Conservation (phyloP, 2,797 vertebrate genomes). For the Parauchenoglanis punctatus region DNA sequence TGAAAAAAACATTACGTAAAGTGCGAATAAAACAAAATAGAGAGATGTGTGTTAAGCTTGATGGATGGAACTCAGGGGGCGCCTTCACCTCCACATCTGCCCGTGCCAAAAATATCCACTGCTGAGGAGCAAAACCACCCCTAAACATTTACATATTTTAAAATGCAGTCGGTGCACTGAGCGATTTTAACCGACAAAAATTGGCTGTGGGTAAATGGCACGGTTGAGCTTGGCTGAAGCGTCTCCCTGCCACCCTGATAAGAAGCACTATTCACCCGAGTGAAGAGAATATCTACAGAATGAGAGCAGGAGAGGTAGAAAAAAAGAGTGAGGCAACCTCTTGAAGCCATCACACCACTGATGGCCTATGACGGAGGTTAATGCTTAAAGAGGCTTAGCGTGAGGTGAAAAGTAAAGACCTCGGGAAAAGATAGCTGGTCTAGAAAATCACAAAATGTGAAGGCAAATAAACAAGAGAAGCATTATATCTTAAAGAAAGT, state of each 20-base stretch:
- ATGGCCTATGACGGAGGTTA: constrained; percentile 57
- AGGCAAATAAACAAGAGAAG: background rate
- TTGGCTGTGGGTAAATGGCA: constrained; percentile 56
- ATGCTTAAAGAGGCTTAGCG: constrained; percentile 45
- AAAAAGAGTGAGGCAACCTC: constrained; percentile 40
- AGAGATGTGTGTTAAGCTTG: constrained; percentile 4
- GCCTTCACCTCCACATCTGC: constrained; percentile 13
- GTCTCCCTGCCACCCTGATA: constrained; percentile 55
- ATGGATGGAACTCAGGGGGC: constrained; percentile 34
- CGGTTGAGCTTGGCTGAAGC: constrained; percentile 56
- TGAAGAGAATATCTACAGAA: constrained; percentile 53
- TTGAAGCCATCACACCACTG: constrained; percentile 53
- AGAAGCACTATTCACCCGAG: constrained; percentile 48
- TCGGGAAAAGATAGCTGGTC: constrained; percentile 1
- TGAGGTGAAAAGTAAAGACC: constrained; percentile 47
- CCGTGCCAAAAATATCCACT: constrained; percentile 21
- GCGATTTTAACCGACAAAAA: constrained; percentile 58
- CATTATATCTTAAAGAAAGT: background rate
- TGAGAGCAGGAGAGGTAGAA: constrained; percentile 26
- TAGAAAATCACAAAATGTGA: constrained; percentile 23
- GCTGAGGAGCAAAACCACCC: constrained; percentile 45
- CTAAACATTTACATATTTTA: constrained; percentile 58
- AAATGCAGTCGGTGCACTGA: constrained; percentile 44
- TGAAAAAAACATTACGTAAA: background rate
- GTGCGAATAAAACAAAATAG: constrained; percentile 26